These are phyloP conservation scores for Eulemur rubriventer DNA, from an alignment of 2,797 vertebrate genomes.

Conservation along the genomic window DNA sequence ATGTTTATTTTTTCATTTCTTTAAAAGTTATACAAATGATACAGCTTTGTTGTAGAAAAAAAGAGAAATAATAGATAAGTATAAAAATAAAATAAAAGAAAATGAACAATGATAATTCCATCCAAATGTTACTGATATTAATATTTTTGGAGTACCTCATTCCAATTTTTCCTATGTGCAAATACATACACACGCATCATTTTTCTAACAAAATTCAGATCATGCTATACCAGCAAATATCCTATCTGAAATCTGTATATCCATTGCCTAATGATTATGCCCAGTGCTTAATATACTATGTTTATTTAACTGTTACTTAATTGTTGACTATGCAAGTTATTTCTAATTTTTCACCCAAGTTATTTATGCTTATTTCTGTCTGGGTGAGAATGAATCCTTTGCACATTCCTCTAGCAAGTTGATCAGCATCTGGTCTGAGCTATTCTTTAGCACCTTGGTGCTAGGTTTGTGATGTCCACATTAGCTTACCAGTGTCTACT, in stretches of 20 bases:
- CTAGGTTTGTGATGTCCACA: not conserved
- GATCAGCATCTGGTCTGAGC: not conserved
- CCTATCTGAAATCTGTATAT: not conserved
- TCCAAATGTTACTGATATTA: not conserved
- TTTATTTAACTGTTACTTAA: constrained; percentile 4
- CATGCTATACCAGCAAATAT: not conserved
- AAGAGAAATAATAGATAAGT: not conserved
- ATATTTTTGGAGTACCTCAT: constrained; percentile 8
- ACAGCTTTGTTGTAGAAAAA: not conserved
- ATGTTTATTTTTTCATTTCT: constrained; percentile 15
- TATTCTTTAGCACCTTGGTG: not conserved
- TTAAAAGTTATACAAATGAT: not conserved
- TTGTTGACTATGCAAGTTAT: not conserved
- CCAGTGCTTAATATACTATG: not conserved
- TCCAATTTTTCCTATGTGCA: not conserved
- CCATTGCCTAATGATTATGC: not conserved
- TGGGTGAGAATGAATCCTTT: constrained; percentile 46
- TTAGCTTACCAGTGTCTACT: not conserved
- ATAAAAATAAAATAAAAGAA: not conserved
- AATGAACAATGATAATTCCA: not conserved
- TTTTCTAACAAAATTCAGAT: not conserved
- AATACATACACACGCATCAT: not conserved
- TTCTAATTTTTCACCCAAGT: constrained; percentile 21
- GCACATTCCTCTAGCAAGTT: not conserved
- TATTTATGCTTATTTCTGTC: constrained; percentile 25